phyloP scores from a whole-genome alignment of 2,888 invertebrate species.

The Allolobophora icterica region DNA sequence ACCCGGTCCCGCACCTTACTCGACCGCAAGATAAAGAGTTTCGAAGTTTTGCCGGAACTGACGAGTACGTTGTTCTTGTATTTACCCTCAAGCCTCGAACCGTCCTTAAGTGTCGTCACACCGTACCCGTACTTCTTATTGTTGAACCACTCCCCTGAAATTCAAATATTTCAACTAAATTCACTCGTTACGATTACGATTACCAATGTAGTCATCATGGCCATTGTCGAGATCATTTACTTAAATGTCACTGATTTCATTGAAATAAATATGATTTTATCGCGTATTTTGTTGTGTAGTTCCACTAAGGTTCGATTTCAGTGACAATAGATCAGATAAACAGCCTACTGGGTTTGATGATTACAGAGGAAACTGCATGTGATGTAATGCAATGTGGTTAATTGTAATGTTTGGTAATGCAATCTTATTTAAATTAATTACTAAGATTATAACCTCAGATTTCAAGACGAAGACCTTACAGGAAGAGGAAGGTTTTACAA shows the following conservation, averaged over 20 bases:
- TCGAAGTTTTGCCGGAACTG: slow-evolving; percentile 88
- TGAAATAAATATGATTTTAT: too few species aligned
- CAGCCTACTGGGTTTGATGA: too few species aligned
- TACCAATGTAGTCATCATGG: not conserved
- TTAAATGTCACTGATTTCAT: not conserved
- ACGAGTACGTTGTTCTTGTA: slow-evolving; percentile 92
- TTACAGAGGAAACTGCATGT: too few species aligned
- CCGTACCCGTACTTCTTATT: slow-evolving; percentile 99
- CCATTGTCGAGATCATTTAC: not conserved
- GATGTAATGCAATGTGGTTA: too few species aligned
- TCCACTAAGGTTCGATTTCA: too few species aligned
- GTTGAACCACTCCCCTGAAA: slow-evolving; percentile 92
- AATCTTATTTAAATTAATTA: too few species aligned
- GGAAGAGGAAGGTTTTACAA: too few species aligned
- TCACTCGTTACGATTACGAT: not conserved
- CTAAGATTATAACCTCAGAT: too few species aligned
- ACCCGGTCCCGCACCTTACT: slow-evolving; percentile 96
- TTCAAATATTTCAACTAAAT: not conserved
- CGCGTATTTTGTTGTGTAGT: too few species aligned
- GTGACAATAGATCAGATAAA: too few species aligned
- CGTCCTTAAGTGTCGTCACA: slow-evolving; percentile 94
- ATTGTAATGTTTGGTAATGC: too few species aligned
- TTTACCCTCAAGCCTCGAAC: slow-evolving; percentile 89
- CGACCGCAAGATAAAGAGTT: slow-evolving; percentile 88
- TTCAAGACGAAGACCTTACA: too few species aligned